Evolutionary conservation across 2,888 invertebrate species (phyloP), one percentile per base, ranked within the genome.

Genomic region (Pseudanteris insignis): DNA sequence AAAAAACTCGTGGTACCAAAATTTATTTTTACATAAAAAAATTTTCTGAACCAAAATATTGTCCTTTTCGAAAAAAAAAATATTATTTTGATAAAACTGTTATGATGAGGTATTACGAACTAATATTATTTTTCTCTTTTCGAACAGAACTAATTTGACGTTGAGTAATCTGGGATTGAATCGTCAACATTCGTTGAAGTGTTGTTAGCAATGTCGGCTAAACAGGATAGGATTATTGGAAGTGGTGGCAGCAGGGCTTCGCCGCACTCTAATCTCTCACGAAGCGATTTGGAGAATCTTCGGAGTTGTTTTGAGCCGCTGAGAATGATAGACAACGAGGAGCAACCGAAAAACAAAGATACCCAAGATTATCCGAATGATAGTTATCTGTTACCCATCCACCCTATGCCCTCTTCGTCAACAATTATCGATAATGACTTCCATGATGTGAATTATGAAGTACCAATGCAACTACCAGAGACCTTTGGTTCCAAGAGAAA

Each of bases 271-370:
- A 61, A 61, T 50, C 61, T 61, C 12, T 50, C 57, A 9, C 51
- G 62, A 51, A 48, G 57, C 14, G 57, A 63, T 47, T 58, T 54
- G 50, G 63, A 63, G 40, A 58, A 44, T 40, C 63, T 63, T 9
- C 48, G 53, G 37, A 58, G 38, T 47, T 18, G 53, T 26, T 58
- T 58, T 34, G 63, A 63, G 10, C 63, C 63, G 3, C 34, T 53
- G 9, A 48, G 53, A 13, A 53, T 29, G 33, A 48, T 51, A n/a
- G 53, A 58, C 12, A 25, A 4, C 9, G 48, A 53, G 6, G 47
- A 59, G 7, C 51, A 51, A n/a, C 28, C 33, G 25, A 51, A 53
- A 24, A 55, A 55, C 9, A 53, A 61, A 9, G 54, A 54, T 21
- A 47, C 37, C 7, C 43, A 41, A 24, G 61, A 61, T 50, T 44